Conservation (phyloP, 2,888 invertebrate genomes). For the Ophonus ardosiacus region DNA sequence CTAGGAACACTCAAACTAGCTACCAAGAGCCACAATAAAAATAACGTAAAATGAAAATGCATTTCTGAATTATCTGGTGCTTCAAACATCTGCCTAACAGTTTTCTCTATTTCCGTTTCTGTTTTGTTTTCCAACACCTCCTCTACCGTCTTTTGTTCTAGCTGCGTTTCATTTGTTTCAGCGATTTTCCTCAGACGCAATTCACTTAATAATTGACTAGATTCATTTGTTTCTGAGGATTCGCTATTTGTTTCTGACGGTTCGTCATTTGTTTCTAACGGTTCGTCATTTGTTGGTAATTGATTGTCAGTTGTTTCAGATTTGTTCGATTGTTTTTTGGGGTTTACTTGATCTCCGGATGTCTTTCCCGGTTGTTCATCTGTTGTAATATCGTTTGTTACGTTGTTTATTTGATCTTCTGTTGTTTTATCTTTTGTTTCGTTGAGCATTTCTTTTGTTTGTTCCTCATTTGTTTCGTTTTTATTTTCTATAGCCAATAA, state of each 20-base stretch:
- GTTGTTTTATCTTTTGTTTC: constrained; percentile 61
- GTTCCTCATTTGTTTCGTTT: constrained; percentile 55
- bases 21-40: constrained; percentile 82
- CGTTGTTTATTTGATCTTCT: not conserved
- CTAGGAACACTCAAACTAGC: constrained; percentile 85
- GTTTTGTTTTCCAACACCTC: constrained; percentile 29
- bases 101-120: constrained; percentile 27
- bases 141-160: constrained; percentile 54
- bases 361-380: not conserved
- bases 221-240: constrained; percentile 39
- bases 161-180: not conserved
- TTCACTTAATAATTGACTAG: constrained; percentile 23
- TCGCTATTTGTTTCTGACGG: constrained; percentile 38
- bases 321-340: not conserved
- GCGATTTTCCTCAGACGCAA: constrained; percentile 9
- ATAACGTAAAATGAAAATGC: constrained; percentile 86
- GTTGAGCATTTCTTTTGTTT: constrained; percentile 63
- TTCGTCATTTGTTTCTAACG: constrained; percentile 19
- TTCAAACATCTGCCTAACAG: constrained; percentile 27
- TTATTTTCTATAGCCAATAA: constrained; percentile 47
- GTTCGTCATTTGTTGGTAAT: not conserved
- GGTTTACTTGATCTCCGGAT: not conserved
- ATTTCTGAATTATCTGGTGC: constrained; percentile 74
- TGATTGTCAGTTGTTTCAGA: not conserved
- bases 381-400: not conserved